phyloP scores from a whole-genome alignment of 2,888 invertebrate genomes.

The Scaptomyza flava region DNA sequence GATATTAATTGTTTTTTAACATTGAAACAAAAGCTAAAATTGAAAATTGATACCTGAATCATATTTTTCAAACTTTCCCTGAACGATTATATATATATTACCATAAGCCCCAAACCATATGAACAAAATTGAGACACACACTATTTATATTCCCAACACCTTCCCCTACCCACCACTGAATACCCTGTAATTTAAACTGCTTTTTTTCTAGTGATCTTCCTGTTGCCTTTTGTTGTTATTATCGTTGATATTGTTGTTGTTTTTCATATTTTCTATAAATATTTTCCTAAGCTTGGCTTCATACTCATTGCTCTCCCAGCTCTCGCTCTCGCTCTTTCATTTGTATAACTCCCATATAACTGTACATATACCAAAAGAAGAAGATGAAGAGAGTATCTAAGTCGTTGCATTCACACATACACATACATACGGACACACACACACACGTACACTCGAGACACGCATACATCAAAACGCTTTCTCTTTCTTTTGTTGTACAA shows the following conservation, averaged over 20 bases:
- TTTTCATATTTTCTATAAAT: neutral
- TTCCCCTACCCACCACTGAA: slow-evolving; percentile 10
- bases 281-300: slow-evolving; percentile 17
- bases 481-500: slow-evolving; percentile 77
- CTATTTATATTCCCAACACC: slow-evolving; percentile 19
- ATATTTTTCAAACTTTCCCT: too few species aligned
- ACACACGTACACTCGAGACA: slow-evolving; percentile 20
- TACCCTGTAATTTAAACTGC: slow-evolving; percentile 30
- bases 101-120: neutral
- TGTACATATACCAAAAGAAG: slow-evolving; percentile 35
- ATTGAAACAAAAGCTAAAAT: too few species aligned
- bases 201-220: slow-evolving; percentile 21
- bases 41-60: too few species aligned
- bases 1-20: too few species aligned
- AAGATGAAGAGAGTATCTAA: slow-evolving; percentile 6
- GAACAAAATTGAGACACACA: slow-evolving; percentile 19
- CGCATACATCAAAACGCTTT: slow-evolving; percentile 61
- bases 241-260: slow-evolving; percentile 25
- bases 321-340: slow-evolving; percentile 22
- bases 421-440: slow-evolving; percentile 14
- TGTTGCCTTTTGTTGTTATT: slow-evolving; percentile 24
- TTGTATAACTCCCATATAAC: slow-evolving; percentile 21
- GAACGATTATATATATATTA: neutral
- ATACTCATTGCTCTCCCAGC: slow-evolving; percentile 16
- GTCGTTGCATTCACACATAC: slow-evolving; percentile 18